Percentiles rank a stretch among this genome's conserved stretches.
Conservation (phyloP, 2,888 invertebrate genomes). For the Troilus luridus region DNA sequence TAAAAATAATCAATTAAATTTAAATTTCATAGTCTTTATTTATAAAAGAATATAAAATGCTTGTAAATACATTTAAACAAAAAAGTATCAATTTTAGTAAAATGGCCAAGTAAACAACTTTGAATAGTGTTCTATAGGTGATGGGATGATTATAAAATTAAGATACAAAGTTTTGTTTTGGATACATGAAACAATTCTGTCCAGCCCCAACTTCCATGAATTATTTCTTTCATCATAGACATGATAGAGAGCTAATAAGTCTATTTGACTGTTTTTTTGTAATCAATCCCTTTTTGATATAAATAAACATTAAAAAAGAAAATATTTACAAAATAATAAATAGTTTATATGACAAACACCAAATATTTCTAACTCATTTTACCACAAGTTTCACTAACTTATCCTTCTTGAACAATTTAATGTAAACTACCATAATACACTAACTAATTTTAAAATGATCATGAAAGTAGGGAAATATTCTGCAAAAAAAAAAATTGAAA, state of each 20-base stretch:
- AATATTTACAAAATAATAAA: not conserved
- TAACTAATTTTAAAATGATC: not conserved
- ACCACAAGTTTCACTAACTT: not conserved
- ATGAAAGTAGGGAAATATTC: not conserved
- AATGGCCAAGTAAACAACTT: not conserved
- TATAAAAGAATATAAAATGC: not conserved
- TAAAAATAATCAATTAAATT: not conserved
- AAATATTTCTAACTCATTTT: not conserved
- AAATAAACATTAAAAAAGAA: not conserved
- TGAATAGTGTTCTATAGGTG: not conserved
- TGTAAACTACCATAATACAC: not conserved
- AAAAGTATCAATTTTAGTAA: not conserved
- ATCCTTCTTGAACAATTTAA: not conserved
- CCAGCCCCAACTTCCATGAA: not conserved
- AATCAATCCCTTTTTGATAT: not conserved
- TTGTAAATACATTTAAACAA: not conserved
- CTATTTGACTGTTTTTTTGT: not conserved
- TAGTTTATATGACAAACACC: not conserved
- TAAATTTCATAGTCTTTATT: constrained; percentile 7
- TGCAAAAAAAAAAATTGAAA: not conserved
- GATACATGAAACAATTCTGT: not conserved
- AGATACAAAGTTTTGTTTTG: not conserved
- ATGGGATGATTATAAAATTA: not conserved
- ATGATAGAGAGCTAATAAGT: not conserved
- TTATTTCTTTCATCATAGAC: no score